Evolutionary conservation across 2,113 vertebrate genomes (phyloP).

Genomic region (Theristicus caerulescens): DNA sequence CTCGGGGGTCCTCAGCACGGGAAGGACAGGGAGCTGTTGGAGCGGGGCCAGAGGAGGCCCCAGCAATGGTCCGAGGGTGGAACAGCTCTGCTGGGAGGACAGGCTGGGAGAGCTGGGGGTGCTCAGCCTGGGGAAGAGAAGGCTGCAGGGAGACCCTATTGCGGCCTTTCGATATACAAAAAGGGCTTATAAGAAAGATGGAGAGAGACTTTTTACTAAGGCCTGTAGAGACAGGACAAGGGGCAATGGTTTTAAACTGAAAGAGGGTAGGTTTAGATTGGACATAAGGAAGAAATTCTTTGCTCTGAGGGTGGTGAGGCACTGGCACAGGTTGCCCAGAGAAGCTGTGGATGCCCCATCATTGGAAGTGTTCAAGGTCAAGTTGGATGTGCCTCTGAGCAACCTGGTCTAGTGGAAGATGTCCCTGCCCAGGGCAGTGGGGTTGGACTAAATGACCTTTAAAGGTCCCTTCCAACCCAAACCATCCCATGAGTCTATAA

Average conservation of each 20-base stretch:
- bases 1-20: background rate
- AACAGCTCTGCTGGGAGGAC: background rate
- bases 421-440: background rate
- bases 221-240: no score
- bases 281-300: background rate
- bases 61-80: fast-evolving
- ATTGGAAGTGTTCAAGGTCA: background rate
- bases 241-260: background rate
- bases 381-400: background rate
- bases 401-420: fast-evolving
- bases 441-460: background rate
- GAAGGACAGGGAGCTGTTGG: background rate
- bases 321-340: background rate
- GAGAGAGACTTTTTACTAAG: background rate
- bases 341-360: background rate
- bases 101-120: background rate
- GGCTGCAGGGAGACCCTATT: fast-evolving
- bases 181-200: background rate
- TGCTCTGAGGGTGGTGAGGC: fast-evolving
- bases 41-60: background rate
- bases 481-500: background rate
- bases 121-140: background rate
- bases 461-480: background rate
- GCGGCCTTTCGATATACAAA: fast-evolving
- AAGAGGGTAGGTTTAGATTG: background rate